These are phyloP conservation scores for Bergia puertoricense DNA, from an alignment of 92 coral and sea anemone genomes.

Conservation along the genomic window DNA sequence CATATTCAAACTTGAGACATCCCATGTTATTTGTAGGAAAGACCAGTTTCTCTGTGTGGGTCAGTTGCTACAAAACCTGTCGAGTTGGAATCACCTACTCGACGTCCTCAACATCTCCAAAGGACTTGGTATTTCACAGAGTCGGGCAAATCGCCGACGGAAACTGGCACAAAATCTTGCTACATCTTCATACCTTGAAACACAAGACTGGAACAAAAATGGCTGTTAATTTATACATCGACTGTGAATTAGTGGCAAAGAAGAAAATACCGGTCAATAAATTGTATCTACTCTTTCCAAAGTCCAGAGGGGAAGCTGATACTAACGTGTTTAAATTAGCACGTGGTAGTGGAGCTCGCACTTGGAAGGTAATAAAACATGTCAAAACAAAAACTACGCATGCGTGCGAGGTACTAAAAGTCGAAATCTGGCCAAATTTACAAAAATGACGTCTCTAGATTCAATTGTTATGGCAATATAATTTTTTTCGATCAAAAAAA, in stretches of 20 bases:
- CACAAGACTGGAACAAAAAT: conserved; percentile 52
- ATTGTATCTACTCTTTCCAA: conserved; percentile 62
- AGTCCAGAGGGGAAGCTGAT: conserved; percentile 37
- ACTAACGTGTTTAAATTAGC: conserved; percentile 67
- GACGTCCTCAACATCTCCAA: conserved; percentile 46
- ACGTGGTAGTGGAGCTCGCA: conserved; percentile 49
- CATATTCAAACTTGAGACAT: neutral
- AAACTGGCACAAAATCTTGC: conserved; percentile 83
- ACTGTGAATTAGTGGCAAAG: conserved; percentile 70
- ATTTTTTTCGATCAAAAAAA: too few species aligned
- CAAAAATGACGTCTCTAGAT: too few species aligned
- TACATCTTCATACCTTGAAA: conserved; percentile 59
- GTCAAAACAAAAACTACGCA: too few species aligned
- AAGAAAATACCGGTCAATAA: conserved; percentile 48
- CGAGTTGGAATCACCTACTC: conserved; percentile 70
- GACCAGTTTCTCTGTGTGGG: conserved; percentile 67
- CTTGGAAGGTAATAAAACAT: conserved; percentile 18
- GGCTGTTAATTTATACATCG: conserved; percentile 66
- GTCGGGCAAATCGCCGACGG: conserved; percentile 70
- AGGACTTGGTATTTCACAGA: conserved; percentile 60
- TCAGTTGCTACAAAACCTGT: conserved; percentile 79
- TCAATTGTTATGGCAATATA: too few species aligned
- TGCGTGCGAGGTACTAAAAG: too few species aligned
- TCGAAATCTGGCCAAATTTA: too few species aligned
- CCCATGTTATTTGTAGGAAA: conserved; percentile 47